phyloP scores from a whole-genome alignment of 2,888 invertebrate genomes.

The Drosophila mercatorum region DNA sequence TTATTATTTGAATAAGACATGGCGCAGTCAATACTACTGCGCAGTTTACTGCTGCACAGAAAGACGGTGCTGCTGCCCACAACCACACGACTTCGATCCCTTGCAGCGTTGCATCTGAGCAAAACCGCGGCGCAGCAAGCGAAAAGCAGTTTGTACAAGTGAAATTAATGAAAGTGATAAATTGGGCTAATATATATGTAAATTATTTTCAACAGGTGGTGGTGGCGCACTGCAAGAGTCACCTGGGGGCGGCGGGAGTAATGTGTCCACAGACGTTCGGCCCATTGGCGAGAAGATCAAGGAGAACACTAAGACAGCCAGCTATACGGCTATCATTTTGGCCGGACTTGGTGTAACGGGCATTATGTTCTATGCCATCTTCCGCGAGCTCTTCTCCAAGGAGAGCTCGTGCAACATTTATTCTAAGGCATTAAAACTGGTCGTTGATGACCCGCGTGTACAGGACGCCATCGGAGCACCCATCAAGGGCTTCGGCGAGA shows the following conservation, averaged over 20 bases:
- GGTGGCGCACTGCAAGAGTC: constrained; percentile 56
- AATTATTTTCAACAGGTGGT: constrained; percentile 13
- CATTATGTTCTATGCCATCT: constrained; percentile 92
- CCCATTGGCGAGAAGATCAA: constrained; percentile 92
- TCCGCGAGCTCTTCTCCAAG: constrained; percentile 94
- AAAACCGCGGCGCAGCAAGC: constrained; percentile 33
- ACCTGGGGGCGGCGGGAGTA: constrained; percentile 42
- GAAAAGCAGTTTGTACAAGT: constrained; percentile 46
- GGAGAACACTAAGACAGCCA: constrained; percentile 95
- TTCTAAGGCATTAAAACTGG: constrained; percentile 90
- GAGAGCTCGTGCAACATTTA: constrained; percentile 95
- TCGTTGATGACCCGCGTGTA: constrained; percentile 90
- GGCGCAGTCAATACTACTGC: constrained; percentile 69
- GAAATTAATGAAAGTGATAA: background rate
- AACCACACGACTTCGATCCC: constrained; percentile 31
- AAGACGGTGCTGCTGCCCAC: constrained; percentile 35
- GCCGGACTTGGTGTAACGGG: constrained; percentile 92
- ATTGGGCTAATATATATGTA: background rate
- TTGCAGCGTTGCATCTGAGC: constrained; percentile 46
- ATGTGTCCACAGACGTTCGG: constrained; percentile 86
- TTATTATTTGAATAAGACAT: constrained; percentile 39
- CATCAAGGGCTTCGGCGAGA: constrained; percentile 95
- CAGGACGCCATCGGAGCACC: constrained; percentile 94
- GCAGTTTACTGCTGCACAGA: constrained; percentile 58
- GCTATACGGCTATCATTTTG: constrained; percentile 93